Base-by-base conservation (phyloP, 2,797 vertebrate genomes). In the Gadopsis bispinosus region DNA sequence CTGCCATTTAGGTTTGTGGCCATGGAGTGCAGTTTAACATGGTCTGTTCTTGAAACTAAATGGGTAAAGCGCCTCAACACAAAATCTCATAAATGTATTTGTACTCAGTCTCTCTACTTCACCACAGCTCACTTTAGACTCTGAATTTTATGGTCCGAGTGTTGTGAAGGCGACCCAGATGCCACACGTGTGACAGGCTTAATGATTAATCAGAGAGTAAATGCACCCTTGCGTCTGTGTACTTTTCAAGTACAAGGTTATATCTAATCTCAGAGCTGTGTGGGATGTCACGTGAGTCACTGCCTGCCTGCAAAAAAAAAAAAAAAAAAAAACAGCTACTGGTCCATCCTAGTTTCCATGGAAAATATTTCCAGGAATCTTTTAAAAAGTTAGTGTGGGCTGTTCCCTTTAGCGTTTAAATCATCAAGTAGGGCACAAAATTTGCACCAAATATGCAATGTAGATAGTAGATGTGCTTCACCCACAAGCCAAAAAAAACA, bases 201-300 rank as follows among this genome's bases (percentile, higher is more conserved):
- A 86, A 84, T 83, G 7, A 87, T 84, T 85, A 79, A 84, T 56
- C 50, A 11, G 50, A 48, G 22, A 58, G 43, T 66, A 78, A 81
- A 87, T 41, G 58, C 14, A 37, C 45, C 11, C 33, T 5, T 77
- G 50, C 59, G 19, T 60, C 37, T 50, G 14, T 83, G 50, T 70
- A 54, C 69, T 67, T 71, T 20, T 61, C 26, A 77, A 55, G 54
- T 19, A 31, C n/a, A 45, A 48, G 50, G 55, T 69, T 74, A 65
- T 35, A 20, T 56, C 26, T 77, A 20, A 77, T 75, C 58, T 54
- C 54, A 37, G 53, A 33, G 37, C 19, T 29, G 43, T 51, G 35
- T 33, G 17, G 9, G 20, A 35, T 29, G 37, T 54, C 29, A 41
- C n/a, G 2, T 17, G 26, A 62, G 26, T 56, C 22, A 10, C 2